These are phyloP conservation scores for Muscicapa adusta DNA, from an alignment of 2,113 vertebrate genomes.

Conservation along the genomic window DNA sequence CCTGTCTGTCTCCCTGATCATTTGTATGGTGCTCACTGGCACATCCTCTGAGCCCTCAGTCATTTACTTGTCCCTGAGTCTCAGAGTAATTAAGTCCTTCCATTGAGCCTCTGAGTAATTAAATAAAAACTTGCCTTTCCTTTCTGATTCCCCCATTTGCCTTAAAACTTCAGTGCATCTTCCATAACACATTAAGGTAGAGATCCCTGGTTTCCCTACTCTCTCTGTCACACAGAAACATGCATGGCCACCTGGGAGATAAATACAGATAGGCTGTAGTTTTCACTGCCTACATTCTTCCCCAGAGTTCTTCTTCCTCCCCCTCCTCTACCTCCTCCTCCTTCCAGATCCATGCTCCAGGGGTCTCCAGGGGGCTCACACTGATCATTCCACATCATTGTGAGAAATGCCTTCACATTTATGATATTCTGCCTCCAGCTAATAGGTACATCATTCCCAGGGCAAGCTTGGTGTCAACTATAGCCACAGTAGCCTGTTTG, in stretches of 20 bases:
- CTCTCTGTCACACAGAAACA: background rate
- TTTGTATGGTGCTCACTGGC: background rate
- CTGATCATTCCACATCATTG: background rate
- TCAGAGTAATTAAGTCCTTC: background rate
- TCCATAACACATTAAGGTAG: background rate
- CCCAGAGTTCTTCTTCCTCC: background rate
- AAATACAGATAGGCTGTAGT: background rate
- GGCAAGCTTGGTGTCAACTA: background rate
- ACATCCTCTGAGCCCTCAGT: background rate
- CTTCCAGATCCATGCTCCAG: rapidly evolving
- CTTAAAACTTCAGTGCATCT: background rate
- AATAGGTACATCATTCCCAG: background rate
- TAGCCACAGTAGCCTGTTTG: background rate
- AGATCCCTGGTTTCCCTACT: background rate
- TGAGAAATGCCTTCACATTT: background rate
- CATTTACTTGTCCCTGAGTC: background rate
- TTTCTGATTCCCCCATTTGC: background rate
- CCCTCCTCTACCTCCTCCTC: background rate
- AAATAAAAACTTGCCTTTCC: background rate
- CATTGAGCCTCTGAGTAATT: background rate
- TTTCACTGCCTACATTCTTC: background rate
- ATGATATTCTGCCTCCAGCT: background rate
- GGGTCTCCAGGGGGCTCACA: rapidly evolving
- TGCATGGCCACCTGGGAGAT: background rate
- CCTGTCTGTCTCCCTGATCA: background rate